phyloP scores from a whole-genome alignment of 2,113 vertebrate genomes.

The Ceuthmochares aereus region DNA sequence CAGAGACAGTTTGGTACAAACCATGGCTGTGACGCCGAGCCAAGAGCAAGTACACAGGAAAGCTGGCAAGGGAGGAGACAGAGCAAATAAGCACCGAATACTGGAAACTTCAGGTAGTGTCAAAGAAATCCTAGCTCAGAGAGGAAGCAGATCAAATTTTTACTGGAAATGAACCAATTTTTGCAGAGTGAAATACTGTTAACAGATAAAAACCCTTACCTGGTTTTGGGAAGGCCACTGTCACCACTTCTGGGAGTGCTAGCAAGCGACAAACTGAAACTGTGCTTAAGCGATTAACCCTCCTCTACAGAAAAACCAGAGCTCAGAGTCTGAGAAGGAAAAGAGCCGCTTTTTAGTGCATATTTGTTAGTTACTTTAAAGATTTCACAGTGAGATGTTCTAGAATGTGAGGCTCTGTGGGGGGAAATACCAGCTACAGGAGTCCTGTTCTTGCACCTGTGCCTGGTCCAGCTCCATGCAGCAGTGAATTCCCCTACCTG shows the following conservation, averaged over 20 bases:
- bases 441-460: not conserved
- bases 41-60: not conserved
- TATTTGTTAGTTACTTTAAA: not conserved
- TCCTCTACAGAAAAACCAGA: not conserved
- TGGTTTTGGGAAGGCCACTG: not conserved
- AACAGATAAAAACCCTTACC: not conserved
- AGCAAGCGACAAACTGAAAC: not conserved
- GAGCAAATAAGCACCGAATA: not conserved
- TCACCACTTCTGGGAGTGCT: not conserved
- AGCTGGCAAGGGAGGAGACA: not conserved
- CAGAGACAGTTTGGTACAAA: fast-evolving
- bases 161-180: not conserved
- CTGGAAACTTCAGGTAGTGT: fast-evolving
- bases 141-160: not conserved
- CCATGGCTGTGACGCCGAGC: not conserved
- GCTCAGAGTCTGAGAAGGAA: not conserved
- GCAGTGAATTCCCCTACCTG: fast-evolving
- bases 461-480: not conserved
- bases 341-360: not conserved
- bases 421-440: not conserved
- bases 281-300: not conserved
- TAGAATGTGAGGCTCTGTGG: not conserved
- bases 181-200: not conserved
- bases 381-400: not conserved
- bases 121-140: not conserved